phyloP scores from a whole-genome alignment of 37 sponge, comb jelly and placozoan species.

The Spongilla lacustris region DNA sequence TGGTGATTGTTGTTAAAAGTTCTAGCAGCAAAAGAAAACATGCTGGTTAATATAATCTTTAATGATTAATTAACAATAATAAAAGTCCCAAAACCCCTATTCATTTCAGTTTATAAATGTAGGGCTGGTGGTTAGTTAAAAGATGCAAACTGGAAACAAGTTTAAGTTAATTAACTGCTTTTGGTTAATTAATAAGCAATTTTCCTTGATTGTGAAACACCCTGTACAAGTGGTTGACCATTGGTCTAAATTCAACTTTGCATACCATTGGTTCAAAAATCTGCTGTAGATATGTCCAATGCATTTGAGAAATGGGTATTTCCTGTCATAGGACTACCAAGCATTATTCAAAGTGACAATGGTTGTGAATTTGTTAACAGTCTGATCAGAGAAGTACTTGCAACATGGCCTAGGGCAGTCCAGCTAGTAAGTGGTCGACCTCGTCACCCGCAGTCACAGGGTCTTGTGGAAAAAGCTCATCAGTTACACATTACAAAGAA shows the following conservation, averaged over 20 bases:
- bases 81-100: too few species aligned
- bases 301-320: constrained; percentile 9
- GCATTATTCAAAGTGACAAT: constrained; percentile 40
- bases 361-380: constrained; percentile 26
- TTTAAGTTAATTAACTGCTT: too few species aligned
- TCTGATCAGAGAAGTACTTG: constrained; percentile 1
- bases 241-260: constrained; percentile 57
- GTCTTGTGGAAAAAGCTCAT: constrained; percentile 41
- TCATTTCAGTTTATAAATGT: too few species aligned
- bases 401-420: constrained; percentile 5
- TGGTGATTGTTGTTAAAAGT: too few species aligned
- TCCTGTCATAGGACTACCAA: constrained; percentile 31
- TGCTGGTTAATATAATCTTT: too few species aligned
- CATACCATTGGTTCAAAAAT: constrained; percentile 25
- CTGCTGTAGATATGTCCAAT: constrained; percentile 3
- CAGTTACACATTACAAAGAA: constrained; percentile 34
- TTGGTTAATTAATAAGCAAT: too few species aligned
- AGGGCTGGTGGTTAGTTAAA: too few species aligned
- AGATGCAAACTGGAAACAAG: too few species aligned
- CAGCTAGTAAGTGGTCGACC: constrained; percentile 56
- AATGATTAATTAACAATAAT: too few species aligned
- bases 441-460: constrained; percentile 40
- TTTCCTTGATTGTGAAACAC: too few species aligned
- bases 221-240: constrained; percentile 36
- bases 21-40: too few species aligned